Evolutionary conservation across 2,888 invertebrate genomes (phyloP), one percentile per base, ranked within the genome.

Genomic region (Teleiodes luculella): DNA sequence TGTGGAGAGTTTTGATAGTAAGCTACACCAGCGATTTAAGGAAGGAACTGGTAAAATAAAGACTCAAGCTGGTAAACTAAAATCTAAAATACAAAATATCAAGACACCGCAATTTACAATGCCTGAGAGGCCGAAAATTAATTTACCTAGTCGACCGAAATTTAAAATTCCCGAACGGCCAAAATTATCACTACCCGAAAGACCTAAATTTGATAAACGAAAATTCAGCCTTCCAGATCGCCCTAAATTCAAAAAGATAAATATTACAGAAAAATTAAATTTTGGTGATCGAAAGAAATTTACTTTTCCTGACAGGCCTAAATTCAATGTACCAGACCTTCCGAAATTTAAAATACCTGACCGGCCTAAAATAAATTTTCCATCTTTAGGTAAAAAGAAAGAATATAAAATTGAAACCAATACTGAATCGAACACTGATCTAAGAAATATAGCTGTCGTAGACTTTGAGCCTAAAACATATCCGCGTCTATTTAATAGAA

Each of bases 391-490:
- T 11, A 86, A 86, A 57, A 92, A 91, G 71, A 91, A 91, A 60
- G 86, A 85, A 56, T 67, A 77, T 41, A 86, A 83, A 64, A 62
- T 72, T 18, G 76, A 78, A 46, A 73, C 67, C 8, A 79, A 63
- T 68, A 86, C 63, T 63, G 89, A 74, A 73, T 87, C 80, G 13
- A 78, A 73, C 55, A 70, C 66, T 50, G 88, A 77, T 68, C 73
- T 76, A 68, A 76, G 79, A 64, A 87, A 90, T 54, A 84, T 87
- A 35, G 87, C 91, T 52, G 91, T 91, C 41, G 94, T 95, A 70
- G 92, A 93, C 50, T 92, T 93, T 71, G 94, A 95, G 78, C 93
- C 94, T 60, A 92, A 93, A 64, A 96, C 96, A 0, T 95, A 94
- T 73, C 96, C 96, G 0, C 91, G 95, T 64, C 91, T 96, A 61